Conservation (phyloP, 2,888 invertebrate species). For the Scaeva pyrastri region DNA sequence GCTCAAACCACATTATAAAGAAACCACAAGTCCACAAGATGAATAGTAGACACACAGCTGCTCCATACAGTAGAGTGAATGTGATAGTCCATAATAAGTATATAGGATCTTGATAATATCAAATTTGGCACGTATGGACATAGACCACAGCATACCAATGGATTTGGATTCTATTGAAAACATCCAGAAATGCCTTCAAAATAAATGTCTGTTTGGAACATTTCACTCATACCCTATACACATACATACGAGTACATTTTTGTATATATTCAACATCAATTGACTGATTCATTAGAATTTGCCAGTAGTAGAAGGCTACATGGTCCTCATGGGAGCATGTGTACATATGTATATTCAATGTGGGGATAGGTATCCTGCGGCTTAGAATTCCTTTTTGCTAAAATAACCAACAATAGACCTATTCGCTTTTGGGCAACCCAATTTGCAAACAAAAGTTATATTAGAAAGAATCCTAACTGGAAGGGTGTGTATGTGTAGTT, state of each 20-base stretch:
- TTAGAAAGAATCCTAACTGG: background rate
- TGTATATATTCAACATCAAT: conserved; percentile 26
- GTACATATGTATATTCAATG: background rate
- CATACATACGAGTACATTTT: too few relatives aligned
- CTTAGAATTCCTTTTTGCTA: conserved; percentile 40
- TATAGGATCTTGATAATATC: conserved; percentile 70
- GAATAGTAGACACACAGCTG: conserved; percentile 41
- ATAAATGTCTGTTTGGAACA: conserved; percentile 27
- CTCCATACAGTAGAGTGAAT: conserved; percentile 2
- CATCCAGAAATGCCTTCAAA: conserved; percentile 39
- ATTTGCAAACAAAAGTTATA: conserved; percentile 53
- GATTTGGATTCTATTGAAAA: conserved; percentile 52
- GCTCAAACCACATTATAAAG: conserved; percentile 15
- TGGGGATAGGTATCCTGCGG: conserved; percentile 62
- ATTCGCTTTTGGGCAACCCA: conserved; percentile 30
- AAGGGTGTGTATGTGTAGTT: background rate
- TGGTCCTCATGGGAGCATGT: background rate
- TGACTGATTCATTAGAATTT: conserved; percentile 72
- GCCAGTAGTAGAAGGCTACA: background rate
- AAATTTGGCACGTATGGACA: conserved; percentile 71
- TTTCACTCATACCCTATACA: background rate
- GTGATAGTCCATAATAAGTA: background rate
- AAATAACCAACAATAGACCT: conserved; percentile 33
- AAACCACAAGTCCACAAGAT: conserved; percentile 58
- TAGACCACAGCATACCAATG: conserved; percentile 71